A percentile compares a stretch with the other conserved stretches of the same genome.
Conservation (phyloP, 2,888 invertebrate species). For the Polydrusus tereticollis region DNA sequence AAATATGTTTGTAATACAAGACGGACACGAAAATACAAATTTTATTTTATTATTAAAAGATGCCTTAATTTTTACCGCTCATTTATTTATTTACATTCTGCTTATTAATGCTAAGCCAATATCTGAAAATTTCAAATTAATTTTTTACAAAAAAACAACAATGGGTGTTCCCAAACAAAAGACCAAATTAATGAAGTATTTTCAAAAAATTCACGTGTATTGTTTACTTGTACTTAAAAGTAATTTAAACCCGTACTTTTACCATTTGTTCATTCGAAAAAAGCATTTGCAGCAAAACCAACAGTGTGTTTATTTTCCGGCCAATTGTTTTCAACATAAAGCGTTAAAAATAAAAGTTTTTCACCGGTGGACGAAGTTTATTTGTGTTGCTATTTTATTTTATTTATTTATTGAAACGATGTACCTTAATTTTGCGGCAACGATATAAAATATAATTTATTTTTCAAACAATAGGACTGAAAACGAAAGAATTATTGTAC, state of each 20-base stretch:
- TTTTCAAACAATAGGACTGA: no score
- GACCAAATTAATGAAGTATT: background rate
- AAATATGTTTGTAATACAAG: no score
- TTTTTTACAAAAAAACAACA: background rate
- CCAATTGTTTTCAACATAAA: constrained; percentile 10
- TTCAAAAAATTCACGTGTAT: constrained; percentile 3
- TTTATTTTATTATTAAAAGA: no score
- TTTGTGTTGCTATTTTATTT: background rate
- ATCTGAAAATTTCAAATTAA: background rate
- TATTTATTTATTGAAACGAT: constrained; percentile 1
- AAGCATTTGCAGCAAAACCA: constrained; percentile 11
- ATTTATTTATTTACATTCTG: no score
- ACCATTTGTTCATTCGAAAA: constrained; percentile 9
- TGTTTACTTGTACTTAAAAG: constrained; percentile 13
- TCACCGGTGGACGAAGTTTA: background rate
- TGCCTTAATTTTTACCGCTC: no score
- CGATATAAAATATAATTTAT: background rate
- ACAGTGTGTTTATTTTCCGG: constrained; percentile 11
- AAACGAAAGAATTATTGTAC: no score
- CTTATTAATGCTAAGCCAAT: no score
- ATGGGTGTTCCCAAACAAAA: background rate
- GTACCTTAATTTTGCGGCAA: background rate
- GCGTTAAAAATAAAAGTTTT: background rate
- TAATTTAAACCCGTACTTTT: constrained; percentile 13
- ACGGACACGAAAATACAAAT: no score